A percentile compares a stretch with the other conserved stretches of the same genome.
phyloP scores from a whole-genome alignment of 2,888 invertebrate species.

The Amaurobius ferox region DNA sequence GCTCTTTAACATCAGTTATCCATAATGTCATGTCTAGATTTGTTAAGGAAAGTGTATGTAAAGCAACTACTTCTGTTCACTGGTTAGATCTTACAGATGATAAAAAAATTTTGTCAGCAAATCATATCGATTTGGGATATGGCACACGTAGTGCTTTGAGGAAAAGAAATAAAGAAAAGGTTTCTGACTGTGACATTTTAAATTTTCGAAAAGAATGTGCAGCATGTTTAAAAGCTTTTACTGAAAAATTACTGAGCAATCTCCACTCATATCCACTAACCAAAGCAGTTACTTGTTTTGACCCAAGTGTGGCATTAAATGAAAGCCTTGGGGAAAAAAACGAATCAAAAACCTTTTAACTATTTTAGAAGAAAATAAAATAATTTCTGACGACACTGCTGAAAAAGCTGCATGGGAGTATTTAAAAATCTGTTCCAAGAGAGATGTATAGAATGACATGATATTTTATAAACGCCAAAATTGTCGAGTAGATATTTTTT shows the following conservation, averaged over 20 bases:
- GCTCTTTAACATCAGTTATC: neutral
- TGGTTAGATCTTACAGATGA: neutral
- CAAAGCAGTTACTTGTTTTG: too few species aligned
- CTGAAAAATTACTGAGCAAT: neutral
- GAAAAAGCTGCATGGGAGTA: too few species aligned
- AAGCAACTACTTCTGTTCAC: neutral
- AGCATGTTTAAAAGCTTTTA: too few species aligned
- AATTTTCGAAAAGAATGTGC: neutral
- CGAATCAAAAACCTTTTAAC: too few species aligned
- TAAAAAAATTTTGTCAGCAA: neutral
- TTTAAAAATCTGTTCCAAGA: neutral
- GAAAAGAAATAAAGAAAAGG: neutral
- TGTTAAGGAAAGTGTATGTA: neutral
- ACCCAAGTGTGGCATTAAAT: too few species aligned
- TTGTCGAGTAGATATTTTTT: neutral
- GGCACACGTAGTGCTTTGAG: neutral
- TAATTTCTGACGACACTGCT: too few species aligned
- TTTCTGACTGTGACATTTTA: neutral
- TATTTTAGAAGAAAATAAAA: too few species aligned
- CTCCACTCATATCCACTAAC: neutral
- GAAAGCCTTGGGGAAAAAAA: too few species aligned
- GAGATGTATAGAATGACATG: neutral
- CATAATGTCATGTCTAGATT: slow-evolving; percentile 1
- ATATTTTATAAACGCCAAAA: neutral
- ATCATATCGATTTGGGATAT: neutral